A percentile compares a stretch with the other conserved stretches of the same genome.
Evolutionary conservation across 2,113 vertebrate genomes (phyloP).

Genomic region (Ophthalmolycus amberensis): DNA sequence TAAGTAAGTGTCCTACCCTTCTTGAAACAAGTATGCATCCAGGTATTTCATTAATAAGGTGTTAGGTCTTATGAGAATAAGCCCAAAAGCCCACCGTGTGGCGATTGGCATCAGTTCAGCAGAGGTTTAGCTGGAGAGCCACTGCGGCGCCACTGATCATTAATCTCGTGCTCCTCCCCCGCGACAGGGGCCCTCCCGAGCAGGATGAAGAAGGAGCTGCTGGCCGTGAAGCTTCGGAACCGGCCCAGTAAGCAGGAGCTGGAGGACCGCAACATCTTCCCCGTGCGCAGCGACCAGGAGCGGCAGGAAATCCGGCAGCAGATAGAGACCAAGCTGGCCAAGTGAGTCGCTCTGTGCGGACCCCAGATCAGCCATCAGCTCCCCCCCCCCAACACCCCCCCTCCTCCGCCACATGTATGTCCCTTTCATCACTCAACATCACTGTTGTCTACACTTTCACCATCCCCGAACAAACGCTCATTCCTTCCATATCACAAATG

Average conservation of each 20-base stretch:
- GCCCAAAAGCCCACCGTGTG: constrained; percentile 20
- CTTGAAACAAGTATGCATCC: background rate
- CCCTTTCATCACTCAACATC: constrained; percentile 46
- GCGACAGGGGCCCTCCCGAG: constrained; percentile 91
- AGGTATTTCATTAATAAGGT: constrained; percentile 19
- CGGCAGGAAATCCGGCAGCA: constrained; percentile 96
- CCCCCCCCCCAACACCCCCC: background rate
- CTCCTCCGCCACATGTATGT: constrained; percentile 51
- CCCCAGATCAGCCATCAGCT: constrained; percentile 42
- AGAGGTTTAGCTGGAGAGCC: constrained; percentile 21
- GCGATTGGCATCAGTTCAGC: constrained; percentile 15
- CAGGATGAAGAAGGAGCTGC: constrained; percentile 94
- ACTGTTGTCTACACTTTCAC: constrained; percentile 6
- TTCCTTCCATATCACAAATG: background rate
- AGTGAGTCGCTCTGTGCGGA: constrained; percentile 87
- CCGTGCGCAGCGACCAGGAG: constrained; percentile 93
- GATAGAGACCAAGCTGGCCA: constrained; percentile 96
- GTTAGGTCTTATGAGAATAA: background rate
- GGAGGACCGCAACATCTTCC: constrained; percentile 98
- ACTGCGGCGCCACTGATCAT: constrained; percentile 23
- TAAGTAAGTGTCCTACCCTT: background rate
- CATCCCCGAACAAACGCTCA: background rate
- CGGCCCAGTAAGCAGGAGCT: constrained; percentile 96
- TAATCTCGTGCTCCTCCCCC: constrained; percentile 1
- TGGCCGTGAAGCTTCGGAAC: constrained; percentile 94